Evolutionary conservation across 2,797 vertebrate species (phyloP).

Genomic region (Phataginus tetradactyla): DNA sequence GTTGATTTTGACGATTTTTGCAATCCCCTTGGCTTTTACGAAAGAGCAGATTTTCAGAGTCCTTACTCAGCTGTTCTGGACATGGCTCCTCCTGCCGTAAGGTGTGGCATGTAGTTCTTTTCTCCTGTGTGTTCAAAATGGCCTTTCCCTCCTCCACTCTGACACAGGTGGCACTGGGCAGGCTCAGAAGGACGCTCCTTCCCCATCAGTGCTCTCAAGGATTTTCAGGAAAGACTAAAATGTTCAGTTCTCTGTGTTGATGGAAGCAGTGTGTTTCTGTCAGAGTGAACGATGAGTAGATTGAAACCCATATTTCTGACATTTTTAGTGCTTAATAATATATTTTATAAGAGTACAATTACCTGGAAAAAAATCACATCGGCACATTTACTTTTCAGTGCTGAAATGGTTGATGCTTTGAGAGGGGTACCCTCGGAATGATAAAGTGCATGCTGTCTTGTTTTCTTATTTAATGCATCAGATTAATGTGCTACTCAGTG

Average conservation of each 20-base stretch:
- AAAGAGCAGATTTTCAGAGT: too few relatives aligned
- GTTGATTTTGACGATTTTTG: not conserved
- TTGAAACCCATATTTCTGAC: not conserved
- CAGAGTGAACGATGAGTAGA: not conserved
- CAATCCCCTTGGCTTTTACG: not conserved
- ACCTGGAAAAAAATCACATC: conserved; percentile 22
- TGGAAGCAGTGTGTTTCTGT: not conserved
- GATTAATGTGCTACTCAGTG: not conserved
- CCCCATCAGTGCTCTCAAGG: not conserved
- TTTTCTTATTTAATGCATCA: conserved; percentile 70
- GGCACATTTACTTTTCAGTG: conserved; percentile 4
- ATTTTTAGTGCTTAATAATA: not conserved
- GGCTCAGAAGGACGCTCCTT: not conserved
- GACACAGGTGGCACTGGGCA: not conserved
- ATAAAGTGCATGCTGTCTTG: conserved; percentile 63
- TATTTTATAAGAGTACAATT: conserved; percentile 12
- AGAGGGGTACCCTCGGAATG: conserved; percentile 58
- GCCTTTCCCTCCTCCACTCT: not conserved
- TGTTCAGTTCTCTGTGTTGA: not conserved
- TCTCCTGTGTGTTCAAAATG: not conserved
- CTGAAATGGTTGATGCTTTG: conserved; percentile 65
- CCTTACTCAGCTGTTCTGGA: not conserved
- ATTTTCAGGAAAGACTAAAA: not conserved
- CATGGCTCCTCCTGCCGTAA: not conserved
- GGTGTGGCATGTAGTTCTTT: not conserved